These are phyloP conservation scores for Pissodes strobi DNA, from an alignment of 1,140 invertebrate species.

Conservation along the genomic window DNA sequence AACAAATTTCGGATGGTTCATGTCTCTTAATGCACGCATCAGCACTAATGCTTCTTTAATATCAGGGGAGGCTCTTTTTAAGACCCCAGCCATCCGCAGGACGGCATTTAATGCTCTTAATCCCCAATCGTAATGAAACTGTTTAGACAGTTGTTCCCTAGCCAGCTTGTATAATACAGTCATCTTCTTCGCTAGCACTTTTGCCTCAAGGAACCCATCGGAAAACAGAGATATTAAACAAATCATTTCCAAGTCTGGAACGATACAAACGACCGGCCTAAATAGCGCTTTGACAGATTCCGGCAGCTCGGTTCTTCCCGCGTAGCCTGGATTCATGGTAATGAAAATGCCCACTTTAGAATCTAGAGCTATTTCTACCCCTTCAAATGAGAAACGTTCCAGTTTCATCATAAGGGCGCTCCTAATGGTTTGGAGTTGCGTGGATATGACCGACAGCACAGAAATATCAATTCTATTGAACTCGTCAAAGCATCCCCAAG, in stretches of 20 bases:
- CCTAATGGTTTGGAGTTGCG: constrained; percentile 85
- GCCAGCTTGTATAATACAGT: constrained; percentile 85
- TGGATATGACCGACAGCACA: constrained; percentile 88
- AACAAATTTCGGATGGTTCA: constrained; percentile 92
- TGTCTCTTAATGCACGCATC: constrained; percentile 86
- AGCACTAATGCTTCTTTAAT: constrained; percentile 82
- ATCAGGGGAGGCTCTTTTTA: constrained; percentile 75
- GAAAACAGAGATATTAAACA: constrained; percentile 91
- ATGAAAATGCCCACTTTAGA: constrained; percentile 88
- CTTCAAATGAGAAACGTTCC: constrained; percentile 82
- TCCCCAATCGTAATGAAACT: constrained; percentile 94
- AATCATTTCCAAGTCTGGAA: constrained; percentile 88
- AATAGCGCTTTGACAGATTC: constrained; percentile 91
- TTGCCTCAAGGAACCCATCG: constrained; percentile 85
- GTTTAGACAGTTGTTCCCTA: constrained; percentile 85
- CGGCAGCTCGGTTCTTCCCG: constrained; percentile 84
- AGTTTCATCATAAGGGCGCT: constrained; percentile 77
- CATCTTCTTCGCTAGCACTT: constrained; percentile 91
- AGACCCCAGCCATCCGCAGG: constrained; percentile 84
- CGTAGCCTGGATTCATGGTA: constrained; percentile 93
- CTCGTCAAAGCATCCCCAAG: constrained; percentile 91
- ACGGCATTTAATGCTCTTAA: constrained; percentile 85
- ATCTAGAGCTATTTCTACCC: constrained; percentile 79
- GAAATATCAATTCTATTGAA: constrained; percentile 91
- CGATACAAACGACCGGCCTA: constrained; percentile 85